Evolutionary conservation across 1,140 invertebrate genomes (phyloP).

Genomic region (Zaprionus gabonicus): DNA sequence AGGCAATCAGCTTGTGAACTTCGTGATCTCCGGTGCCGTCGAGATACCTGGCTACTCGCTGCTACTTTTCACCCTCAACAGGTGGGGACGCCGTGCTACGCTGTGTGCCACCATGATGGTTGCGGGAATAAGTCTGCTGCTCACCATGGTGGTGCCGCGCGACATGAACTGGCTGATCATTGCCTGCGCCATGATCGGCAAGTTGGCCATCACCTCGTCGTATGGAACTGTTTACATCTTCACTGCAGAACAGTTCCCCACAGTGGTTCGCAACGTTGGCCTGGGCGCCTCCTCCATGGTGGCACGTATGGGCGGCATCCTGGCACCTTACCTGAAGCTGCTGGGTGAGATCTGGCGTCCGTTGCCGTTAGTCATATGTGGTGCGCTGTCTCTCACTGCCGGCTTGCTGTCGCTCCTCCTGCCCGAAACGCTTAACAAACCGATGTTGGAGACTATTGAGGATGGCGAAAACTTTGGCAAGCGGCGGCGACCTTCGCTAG

Average conservation of each 20-base stretch:
- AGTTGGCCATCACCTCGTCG: conserved; percentile 92
- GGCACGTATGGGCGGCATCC: conserved; percentile 91
- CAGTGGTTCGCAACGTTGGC: conserved; percentile 91
- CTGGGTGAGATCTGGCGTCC: conserved; percentile 89
- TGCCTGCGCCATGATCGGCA: conserved; percentile 92
- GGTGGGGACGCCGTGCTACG: conserved; percentile 89
- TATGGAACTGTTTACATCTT: conserved; percentile 93
- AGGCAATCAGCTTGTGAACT: conserved; percentile 91
- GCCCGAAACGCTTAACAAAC: conserved; percentile 91
- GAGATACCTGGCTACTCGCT: conserved; percentile 91
- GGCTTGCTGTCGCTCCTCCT: conserved; percentile 89
- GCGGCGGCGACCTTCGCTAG: conserved; percentile 6
- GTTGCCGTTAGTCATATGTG: conserved; percentile 91
- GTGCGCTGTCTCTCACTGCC: conserved; percentile 87
- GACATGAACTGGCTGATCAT: conserved; percentile 87
- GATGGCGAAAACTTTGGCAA: conserved; percentile 90
- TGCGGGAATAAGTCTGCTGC: conserved; percentile 87
- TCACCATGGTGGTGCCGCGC: conserved; percentile 87
- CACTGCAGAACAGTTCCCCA: conserved; percentile 93
- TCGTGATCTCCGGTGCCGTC: conserved; percentile 90
- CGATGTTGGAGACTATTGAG: conserved; percentile 90
- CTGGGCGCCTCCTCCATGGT: conserved; percentile 91
- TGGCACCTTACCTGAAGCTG: conserved; percentile 90
- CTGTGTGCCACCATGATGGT: conserved; percentile 89
- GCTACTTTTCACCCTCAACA: conserved; percentile 89